Percentiles rank a stretch among this genome's conserved stretches.
Conservation (phyloP, 2,797 vertebrate species). For the Hybognathus amarus region DNA sequence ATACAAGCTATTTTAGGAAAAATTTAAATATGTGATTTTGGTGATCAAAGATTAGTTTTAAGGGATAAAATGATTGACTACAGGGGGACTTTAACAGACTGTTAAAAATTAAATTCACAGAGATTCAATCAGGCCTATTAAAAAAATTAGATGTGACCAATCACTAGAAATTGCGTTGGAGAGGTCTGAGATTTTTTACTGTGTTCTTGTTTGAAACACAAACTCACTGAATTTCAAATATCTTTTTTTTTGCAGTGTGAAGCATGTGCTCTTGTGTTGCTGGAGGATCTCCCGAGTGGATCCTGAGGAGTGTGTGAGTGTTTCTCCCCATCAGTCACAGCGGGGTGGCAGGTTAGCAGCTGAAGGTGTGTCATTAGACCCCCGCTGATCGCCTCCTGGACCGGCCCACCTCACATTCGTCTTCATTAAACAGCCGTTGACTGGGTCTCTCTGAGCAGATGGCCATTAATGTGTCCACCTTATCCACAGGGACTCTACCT, state of each 20-base stretch:
- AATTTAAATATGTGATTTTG: too few species aligned
- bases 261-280: not conserved
- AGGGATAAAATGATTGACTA: too few species aligned
- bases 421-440: constrained; percentile 94
- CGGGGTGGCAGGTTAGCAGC: constrained; percentile 46
- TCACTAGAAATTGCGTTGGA: not conserved
- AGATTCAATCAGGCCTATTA: not conserved
- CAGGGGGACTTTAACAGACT: not conserved
- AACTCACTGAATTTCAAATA: not conserved
- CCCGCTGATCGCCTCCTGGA: constrained; percentile 81
- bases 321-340: constrained; percentile 53
- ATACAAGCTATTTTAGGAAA: too few species aligned
- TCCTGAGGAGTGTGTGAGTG: constrained; percentile 13
- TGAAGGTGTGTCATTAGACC: constrained; percentile 88
- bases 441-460: constrained; percentile 90
- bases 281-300: not conserved
- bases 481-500: constrained; percentile 84
- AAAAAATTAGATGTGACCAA: not conserved
- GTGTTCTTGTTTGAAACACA: not conserved
- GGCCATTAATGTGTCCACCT: constrained; percentile 84
- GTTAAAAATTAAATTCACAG: not conserved
- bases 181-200: not conserved
- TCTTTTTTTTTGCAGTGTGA: not conserved
- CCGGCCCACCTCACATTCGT: constrained; percentile 87
- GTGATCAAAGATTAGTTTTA: too few species aligned